phyloP scores from a whole-genome alignment of 2,888 invertebrate genomes.

The Hecatera dysodea region DNA sequence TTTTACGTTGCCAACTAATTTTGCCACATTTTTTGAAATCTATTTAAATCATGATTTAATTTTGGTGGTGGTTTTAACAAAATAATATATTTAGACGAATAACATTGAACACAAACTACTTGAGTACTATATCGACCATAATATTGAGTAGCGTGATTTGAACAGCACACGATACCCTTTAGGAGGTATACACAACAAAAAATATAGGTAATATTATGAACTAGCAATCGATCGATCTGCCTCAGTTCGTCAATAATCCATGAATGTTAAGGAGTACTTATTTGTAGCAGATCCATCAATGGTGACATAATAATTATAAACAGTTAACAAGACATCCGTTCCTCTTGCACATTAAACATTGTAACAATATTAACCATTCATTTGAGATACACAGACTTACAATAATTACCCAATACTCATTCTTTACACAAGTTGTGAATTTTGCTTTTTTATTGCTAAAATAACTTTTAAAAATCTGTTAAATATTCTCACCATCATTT shows the following conservation, averaged over 20 bases:
- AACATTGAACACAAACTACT: conserved; percentile 77
- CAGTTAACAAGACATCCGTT: conserved; percentile 56
- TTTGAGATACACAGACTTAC: conserved; percentile 58
- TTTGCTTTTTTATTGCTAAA: conserved; percentile 55
- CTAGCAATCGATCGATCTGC: conserved; percentile 58
- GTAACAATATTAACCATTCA: conserved; percentile 56
- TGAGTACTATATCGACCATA: conserved; percentile 65
- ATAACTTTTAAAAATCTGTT: not conserved
- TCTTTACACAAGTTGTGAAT: conserved; percentile 62
- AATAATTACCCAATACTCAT: conserved; percentile 58
- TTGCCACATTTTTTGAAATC: not conserved
- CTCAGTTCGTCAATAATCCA: not conserved
- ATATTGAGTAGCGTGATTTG: conserved; percentile 70
- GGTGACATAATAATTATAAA: conserved; percentile 26
- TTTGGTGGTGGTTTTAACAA: conserved; percentile 30
- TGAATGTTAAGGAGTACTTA: not conserved
- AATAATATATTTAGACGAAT: conserved; percentile 56
- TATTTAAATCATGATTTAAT: conserved; percentile 6
- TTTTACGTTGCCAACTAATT: conserved; percentile 22
- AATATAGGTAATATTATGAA: conserved; percentile 23
- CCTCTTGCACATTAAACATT: conserved; percentile 64
- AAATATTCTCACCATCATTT: not conserved
- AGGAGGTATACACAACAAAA: conserved; percentile 59
- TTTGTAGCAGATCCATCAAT: conserved; percentile 51
- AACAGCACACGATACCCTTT: conserved; percentile 70